Conservation (phyloP, 2,113 vertebrate genomes). For the Saimiri boliviensis region DNA sequence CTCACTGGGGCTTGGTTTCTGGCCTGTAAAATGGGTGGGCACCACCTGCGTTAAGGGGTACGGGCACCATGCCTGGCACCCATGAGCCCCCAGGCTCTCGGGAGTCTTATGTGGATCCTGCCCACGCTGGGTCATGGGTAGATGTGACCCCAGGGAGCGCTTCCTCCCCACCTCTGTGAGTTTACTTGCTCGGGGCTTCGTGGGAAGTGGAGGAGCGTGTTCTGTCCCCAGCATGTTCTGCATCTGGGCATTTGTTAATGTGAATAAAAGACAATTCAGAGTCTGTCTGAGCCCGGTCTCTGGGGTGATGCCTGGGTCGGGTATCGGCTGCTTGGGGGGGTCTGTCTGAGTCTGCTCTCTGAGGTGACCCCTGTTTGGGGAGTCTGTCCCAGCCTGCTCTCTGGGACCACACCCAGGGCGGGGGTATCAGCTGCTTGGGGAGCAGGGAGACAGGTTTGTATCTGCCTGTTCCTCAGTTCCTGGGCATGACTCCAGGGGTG, state of each 20-base stretch:
- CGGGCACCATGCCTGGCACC: too few species aligned
- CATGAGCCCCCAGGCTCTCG: neutral
- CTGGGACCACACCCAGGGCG: rapidly evolving
- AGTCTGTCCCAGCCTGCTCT: rapidly evolving
- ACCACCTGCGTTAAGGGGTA: neutral
- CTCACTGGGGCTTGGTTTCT: too few species aligned
- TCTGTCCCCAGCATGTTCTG: neutral
- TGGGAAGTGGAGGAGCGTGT: too few species aligned
- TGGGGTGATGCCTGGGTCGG: too few species aligned
- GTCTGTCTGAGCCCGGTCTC: neutral
- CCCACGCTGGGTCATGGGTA: rapidly evolving
- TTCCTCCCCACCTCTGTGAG: neutral
- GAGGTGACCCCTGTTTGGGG: too few species aligned
- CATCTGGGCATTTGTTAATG: neutral
- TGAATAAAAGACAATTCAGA: neutral
- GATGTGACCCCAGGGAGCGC: rapidly evolving
- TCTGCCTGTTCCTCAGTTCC: neutral
- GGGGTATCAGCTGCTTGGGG: neutral
- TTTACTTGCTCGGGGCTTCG: neutral
- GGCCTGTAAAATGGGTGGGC: neutral
- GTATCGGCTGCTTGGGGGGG: too few species aligned
- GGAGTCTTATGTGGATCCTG: neutral
- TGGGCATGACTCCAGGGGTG: neutral
- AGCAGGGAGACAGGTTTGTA: neutral
- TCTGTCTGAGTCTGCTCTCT: rapidly evolving